These are phyloP conservation scores for Tigriopus californicus DNA, from an alignment of 2,888 invertebrate species.

Conservation along the genomic window DNA sequence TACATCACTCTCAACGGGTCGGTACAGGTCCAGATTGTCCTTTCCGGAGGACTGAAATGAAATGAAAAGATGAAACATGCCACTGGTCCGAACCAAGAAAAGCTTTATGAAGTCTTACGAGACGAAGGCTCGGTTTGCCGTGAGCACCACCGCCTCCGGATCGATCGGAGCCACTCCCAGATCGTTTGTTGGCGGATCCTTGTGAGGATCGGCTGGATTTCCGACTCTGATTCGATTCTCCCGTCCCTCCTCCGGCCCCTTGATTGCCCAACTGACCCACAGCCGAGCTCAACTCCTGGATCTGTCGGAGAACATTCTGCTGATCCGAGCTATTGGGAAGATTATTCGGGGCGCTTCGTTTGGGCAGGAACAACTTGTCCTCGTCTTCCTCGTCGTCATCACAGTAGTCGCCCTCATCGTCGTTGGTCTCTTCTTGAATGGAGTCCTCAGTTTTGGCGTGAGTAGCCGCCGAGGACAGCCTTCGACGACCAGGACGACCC, in stretches of 20 bases:
- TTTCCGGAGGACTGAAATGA: background rate
- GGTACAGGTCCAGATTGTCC: background rate
- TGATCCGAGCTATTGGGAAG: background rate
- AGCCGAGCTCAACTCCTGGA: background rate
- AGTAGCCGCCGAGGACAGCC: too few relatives aligned
- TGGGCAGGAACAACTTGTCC: constrained; percentile 12
- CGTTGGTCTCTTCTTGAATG: background rate
- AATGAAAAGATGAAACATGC: too few relatives aligned
- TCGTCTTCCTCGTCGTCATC: background rate
- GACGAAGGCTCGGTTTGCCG: background rate
- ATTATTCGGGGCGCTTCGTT: constrained; percentile 13
- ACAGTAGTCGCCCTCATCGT: constrained; percentile 25
- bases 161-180: background rate
- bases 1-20: background rate
- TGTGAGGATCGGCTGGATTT: too few relatives aligned
- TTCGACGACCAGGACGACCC: constrained; percentile 32
- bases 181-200: background rate
- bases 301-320: background rate
- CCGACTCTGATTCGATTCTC: too few relatives aligned
- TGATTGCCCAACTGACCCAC: background rate
- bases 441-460: too few relatives aligned
- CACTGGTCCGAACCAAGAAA: too few relatives aligned
- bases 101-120: too few relatives aligned
- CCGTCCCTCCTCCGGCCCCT: background rate
- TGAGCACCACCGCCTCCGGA: background rate